phyloP scores from a whole-genome alignment of 2,888 invertebrate species.

The Dione juno region DNA sequence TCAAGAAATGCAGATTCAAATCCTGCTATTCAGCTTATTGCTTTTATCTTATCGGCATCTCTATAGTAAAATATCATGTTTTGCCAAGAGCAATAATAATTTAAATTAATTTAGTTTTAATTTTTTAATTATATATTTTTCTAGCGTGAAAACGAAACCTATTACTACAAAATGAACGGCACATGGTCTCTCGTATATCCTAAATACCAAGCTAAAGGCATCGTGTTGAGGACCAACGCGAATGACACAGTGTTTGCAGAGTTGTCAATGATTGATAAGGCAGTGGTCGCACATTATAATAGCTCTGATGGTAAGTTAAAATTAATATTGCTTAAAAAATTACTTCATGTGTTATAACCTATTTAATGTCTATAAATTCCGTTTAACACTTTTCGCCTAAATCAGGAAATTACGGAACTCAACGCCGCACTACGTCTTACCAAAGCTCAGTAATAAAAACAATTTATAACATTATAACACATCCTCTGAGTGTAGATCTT shows the following conservation, averaged over 20 bases:
- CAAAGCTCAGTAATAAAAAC: too few relatives aligned
- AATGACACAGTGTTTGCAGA: slow-evolving; percentile 70
- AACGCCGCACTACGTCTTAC: too few relatives aligned
- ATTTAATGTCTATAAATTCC: too few relatives aligned
- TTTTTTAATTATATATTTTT: slow-evolving; percentile 2
- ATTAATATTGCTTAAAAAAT: background rate
- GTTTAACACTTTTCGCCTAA: too few relatives aligned
- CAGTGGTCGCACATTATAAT: slow-evolving; percentile 72
- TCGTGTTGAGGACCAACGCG: slow-evolving; percentile 64
- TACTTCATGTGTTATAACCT: too few relatives aligned
- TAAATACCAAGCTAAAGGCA: slow-evolving; percentile 60
- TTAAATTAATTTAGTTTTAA: background rate
- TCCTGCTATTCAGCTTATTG: too few relatives aligned
- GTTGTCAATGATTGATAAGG: slow-evolving; percentile 67
- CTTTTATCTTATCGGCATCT: too few relatives aligned
- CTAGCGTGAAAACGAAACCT: slow-evolving; percentile 85
- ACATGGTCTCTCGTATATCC: slow-evolving; percentile 86
- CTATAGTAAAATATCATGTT: background rate
- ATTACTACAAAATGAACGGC: slow-evolving; percentile 86
- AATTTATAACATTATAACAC: too few relatives aligned
- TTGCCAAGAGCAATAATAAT: background rate
- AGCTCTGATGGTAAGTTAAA: slow-evolving; percentile 71
- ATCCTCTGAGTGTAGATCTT: too few relatives aligned
- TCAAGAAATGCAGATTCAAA: too few relatives aligned
- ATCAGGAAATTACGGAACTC: too few relatives aligned